A percentile compares a stretch with the other conserved stretches of the same genome.
Conservation (phyloP, 1,140 invertebrate genomes). For the Neodiprion fabricii region DNA sequence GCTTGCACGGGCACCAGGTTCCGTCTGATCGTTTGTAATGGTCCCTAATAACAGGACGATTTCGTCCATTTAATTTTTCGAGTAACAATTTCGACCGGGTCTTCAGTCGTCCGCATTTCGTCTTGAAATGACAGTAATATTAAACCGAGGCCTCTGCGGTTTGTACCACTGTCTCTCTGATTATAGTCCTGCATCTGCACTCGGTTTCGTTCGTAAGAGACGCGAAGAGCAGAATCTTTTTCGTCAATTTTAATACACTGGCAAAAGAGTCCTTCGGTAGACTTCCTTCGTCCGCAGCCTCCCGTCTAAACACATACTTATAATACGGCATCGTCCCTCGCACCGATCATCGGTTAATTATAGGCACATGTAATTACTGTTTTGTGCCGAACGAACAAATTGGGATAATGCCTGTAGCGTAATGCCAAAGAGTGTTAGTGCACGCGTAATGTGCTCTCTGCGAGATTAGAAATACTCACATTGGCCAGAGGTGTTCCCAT, state of each 20-base stretch:
- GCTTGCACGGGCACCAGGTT: too few species aligned
- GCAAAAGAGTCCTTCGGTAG: neutral
- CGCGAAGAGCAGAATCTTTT: neutral
- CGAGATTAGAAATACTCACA: too few species aligned
- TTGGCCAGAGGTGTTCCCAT: too few species aligned
- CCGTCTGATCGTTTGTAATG: neutral
- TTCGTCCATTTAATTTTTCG: constrained; percentile 5
- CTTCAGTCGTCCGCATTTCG: neutral
- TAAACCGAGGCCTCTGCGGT: neutral
- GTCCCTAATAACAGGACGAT: constrained; percentile 4
- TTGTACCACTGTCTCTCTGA: neutral
- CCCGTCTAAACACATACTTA: neutral
- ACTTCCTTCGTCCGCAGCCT: neutral
- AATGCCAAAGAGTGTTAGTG: too few species aligned
- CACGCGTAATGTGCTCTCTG: too few species aligned
- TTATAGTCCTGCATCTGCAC: neutral
- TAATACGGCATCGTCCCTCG: neutral
- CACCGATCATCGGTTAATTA: neutral
- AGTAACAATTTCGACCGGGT: constrained; percentile 1
- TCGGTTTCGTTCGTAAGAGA: neutral
- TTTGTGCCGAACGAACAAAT: neutral
- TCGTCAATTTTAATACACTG: neutral
- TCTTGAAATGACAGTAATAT: neutral
- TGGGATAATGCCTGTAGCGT: too few species aligned
- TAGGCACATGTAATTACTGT: neutral